These are phyloP conservation scores for Platanista minor DNA, from an alignment of 2,113 vertebrate species.

Conservation along the genomic window DNA sequence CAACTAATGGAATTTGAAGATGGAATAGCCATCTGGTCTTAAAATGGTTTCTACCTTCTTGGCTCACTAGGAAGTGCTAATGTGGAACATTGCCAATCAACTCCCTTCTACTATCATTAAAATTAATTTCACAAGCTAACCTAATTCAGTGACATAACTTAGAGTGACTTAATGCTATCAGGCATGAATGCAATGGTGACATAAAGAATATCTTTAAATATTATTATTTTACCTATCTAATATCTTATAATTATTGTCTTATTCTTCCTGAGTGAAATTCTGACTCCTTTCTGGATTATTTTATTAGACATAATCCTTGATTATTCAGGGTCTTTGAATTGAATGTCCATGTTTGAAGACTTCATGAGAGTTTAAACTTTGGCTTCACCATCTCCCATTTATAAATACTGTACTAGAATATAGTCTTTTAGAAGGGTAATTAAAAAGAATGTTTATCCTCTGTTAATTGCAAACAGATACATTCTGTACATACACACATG, in stretches of 20 bases:
- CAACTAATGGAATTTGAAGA: slow-evolving; percentile 12
- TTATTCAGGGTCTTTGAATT: not conserved
- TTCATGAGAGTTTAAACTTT: not conserved
- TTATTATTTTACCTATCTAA: not conserved
- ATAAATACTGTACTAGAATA: not conserved
- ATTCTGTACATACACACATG: not conserved
- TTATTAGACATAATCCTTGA: not conserved
- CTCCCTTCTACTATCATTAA: not conserved
- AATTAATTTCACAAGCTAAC: not conserved
- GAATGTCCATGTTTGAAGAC: not conserved
- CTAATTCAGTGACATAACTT: not conserved
- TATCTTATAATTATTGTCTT: not conserved
- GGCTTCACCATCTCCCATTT: not conserved
- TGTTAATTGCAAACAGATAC: not conserved
- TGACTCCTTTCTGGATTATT: not conserved
- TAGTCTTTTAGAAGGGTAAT: not conserved
- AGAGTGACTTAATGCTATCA: not conserved
- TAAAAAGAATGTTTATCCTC: not conserved
- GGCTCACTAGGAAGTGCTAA: not conserved
- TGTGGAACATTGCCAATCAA: not conserved
- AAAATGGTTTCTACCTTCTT: not conserved
- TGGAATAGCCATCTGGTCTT: not conserved
- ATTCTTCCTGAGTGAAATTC: not conserved
- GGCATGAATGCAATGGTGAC: not conserved
- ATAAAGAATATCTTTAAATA: not conserved